phyloP scores from a whole-genome alignment of 2,888 invertebrate genomes.

The Onthophagus sagittarius region DNA sequence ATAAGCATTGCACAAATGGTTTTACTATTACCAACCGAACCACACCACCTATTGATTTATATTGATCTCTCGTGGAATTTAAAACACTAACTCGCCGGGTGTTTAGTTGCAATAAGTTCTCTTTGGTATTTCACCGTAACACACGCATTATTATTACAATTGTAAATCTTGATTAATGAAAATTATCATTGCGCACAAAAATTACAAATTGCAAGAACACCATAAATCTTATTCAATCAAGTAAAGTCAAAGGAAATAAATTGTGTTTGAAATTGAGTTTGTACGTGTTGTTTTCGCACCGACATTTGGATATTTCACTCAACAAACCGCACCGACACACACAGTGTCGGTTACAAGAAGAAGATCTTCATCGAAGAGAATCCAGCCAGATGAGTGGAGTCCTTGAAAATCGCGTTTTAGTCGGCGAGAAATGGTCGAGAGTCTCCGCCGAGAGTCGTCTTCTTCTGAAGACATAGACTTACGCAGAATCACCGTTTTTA shows the following conservation, averaged over 20 bases:
- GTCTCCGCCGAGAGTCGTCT: background rate
- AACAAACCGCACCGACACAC: background rate
- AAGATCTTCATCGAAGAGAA: background rate
- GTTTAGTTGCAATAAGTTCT: background rate
- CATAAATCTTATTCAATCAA: too few species aligned
- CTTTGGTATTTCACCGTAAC: background rate
- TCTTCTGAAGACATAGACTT: background rate
- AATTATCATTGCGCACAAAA: too few species aligned
- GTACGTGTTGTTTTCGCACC: background rate
- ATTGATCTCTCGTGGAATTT: background rate
- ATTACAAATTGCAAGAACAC: background rate
- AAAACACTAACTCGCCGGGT: background rate
- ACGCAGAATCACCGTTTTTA: background rate
- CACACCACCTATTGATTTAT: constrained; percentile 12
- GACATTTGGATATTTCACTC: background rate
- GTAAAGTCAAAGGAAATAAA: background rate
- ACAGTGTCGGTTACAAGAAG: background rate
- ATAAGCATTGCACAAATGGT: constrained; percentile 15
- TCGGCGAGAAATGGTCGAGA: background rate
- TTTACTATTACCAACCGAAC: constrained; percentile 1
- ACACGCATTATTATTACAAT: background rate
- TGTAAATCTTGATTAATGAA: too few species aligned
- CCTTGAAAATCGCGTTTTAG: background rate
- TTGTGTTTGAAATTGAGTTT: background rate
- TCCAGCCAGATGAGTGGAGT: background rate